Conservation (phyloP, 2,888 invertebrate genomes). For the Endotricha flammealis region DNA sequence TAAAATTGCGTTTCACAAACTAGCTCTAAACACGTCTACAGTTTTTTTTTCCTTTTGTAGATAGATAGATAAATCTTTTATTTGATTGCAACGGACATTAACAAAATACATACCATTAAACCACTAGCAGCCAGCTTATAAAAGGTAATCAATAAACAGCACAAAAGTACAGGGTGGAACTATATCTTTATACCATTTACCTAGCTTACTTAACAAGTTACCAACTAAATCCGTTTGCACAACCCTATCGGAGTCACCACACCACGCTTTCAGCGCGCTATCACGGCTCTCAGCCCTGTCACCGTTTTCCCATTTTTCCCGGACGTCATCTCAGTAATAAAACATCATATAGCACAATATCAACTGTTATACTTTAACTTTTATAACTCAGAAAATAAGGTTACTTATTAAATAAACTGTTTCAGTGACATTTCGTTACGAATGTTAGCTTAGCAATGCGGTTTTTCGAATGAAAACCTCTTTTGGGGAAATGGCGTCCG, state of each 20-base stretch:
- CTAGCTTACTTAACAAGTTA: too few relatives aligned
- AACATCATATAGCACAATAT: constrained; percentile 22
- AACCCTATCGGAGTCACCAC: constrained; percentile 55
- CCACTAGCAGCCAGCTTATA: too few relatives aligned
- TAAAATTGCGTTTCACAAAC: too few relatives aligned
- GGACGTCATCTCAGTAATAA: constrained; percentile 28
- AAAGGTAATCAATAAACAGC: too few relatives aligned
- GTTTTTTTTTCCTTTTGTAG: too few relatives aligned
- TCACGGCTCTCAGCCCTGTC: constrained; percentile 75
- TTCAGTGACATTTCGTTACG: constrained; percentile 26
- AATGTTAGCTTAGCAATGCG: constrained; percentile 56
- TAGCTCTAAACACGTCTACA: too few relatives aligned
- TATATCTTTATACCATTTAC: too few relatives aligned
- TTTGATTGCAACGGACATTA: too few relatives aligned
- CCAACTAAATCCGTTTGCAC: too few relatives aligned
- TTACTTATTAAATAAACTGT: constrained; percentile 12
- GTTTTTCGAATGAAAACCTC: constrained; percentile 69
- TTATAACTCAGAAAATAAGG: constrained; percentile 13
- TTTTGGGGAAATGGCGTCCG: constrained; percentile 57
- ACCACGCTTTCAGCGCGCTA: constrained; percentile 66
- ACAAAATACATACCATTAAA: too few relatives aligned
- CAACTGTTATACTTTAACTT: constrained; percentile 18
- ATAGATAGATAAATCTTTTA: too few relatives aligned
- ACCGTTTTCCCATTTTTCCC: constrained; percentile 72
- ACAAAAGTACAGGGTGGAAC: too few relatives aligned